Conservation (phyloP, 1,140 invertebrate genomes). For the Papilio xuthus region DNA sequence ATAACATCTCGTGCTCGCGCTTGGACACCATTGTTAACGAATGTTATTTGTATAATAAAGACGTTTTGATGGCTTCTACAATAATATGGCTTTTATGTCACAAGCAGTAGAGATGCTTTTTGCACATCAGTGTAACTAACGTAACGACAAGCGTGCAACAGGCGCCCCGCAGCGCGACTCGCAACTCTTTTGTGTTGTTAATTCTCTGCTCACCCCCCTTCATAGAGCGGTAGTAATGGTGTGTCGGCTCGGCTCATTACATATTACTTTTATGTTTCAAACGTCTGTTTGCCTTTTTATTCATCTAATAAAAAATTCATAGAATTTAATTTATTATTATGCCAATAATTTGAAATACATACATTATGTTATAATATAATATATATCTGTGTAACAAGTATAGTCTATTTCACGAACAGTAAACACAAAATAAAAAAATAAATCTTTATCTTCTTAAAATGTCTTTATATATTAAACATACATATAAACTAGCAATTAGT, state of each 20-base stretch:
- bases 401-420: too few relatives aligned
- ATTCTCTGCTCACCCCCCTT: slow-evolving; percentile 60
- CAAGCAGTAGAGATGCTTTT: slow-evolving; percentile 2
- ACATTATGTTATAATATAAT: background rate
- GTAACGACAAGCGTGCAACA: slow-evolving; percentile 47
- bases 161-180: slow-evolving; percentile 59
- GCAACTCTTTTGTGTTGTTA: slow-evolving; percentile 66
- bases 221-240: slow-evolving; percentile 47
- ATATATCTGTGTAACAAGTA: too few relatives aligned
- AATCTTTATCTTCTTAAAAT: too few relatives aligned
- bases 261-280: slow-evolving; percentile 39
- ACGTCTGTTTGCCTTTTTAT: slow-evolving; percentile 3
- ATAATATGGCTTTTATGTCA: slow-evolving; percentile 1
- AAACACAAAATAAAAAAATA: too few relatives aligned
- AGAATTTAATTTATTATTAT: slow-evolving; percentile 17
- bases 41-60: slow-evolving; percentile 62
- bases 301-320: background rate
- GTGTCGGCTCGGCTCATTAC: slow-evolving; percentile 61
- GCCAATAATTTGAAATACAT: background rate
- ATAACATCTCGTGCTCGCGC: slow-evolving; percentile 54
- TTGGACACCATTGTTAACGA: slow-evolving; percentile 59
- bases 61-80: slow-evolving; percentile 35
- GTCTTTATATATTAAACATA: background rate
- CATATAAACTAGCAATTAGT: background rate
- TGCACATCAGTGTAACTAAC: background rate